Percentiles rank a stretch among this genome's conserved stretches.
Conservation (phyloP, 2,797 vertebrate species). For the Capromys pilorides region DNA sequence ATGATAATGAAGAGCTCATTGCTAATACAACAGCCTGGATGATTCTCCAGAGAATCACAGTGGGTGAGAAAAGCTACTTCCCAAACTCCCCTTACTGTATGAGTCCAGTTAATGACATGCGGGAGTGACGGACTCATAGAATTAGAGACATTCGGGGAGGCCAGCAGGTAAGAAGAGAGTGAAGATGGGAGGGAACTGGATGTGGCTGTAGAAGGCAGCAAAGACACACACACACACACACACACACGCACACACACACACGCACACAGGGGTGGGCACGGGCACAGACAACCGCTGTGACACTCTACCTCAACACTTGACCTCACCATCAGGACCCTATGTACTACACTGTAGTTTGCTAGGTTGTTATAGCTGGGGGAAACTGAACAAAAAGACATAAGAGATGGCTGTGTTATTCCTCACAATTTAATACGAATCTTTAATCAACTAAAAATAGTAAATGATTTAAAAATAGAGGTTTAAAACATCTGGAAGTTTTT, state of each 20-base stretch:
- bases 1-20: background rate
- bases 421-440: background rate
- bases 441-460: background rate
- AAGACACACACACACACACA: background rate
- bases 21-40: background rate
- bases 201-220: background rate
- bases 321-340: background rate
- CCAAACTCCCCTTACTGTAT: background rate
- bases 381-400: background rate
- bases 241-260: background rate
- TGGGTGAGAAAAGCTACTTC: background rate
- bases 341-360: background rate
- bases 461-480: background rate
- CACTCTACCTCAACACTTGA: background rate
- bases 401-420: background rate
- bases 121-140: background rate
- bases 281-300: background rate
- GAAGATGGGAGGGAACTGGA: background rate
- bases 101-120: background rate
- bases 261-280: background rate
- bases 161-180: background rate
- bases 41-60: background rate
- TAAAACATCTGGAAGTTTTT: background rate
- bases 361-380: background rate
- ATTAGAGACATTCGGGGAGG: background rate